Conservation (phyloP, 2,113 vertebrate genomes). For the Bubo scandiacus region DNA sequence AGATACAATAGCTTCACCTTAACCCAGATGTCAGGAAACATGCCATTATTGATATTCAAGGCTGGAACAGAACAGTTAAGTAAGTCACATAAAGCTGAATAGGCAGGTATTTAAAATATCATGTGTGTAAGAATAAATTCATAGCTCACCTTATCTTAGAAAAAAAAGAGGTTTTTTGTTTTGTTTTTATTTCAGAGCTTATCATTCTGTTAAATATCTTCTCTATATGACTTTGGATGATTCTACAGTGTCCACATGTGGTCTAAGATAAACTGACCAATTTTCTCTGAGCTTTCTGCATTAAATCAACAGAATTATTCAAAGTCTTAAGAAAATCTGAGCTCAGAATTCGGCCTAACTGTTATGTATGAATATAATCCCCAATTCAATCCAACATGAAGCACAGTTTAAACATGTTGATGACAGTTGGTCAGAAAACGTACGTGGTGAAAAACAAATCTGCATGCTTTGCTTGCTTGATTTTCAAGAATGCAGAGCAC, state of each 20-base stretch:
- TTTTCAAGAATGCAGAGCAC: not conserved
- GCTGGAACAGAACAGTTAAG: constrained; percentile 29
- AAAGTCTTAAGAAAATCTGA: not conserved
- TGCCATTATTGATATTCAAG: constrained; percentile 51
- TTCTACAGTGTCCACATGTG: not conserved
- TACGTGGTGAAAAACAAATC: not conserved
- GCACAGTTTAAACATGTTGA: not conserved
- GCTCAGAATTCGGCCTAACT: not conserved
- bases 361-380: not conserved
- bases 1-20: constrained; percentile 40
- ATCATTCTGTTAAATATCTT: not conserved
- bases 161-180: not conserved
- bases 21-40: constrained; percentile 49
- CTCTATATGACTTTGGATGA: not conserved
- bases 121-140: not conserved
- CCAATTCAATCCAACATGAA: not conserved
- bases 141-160: not conserved
- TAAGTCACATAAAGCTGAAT: constrained; percentile 37
- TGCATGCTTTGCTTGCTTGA: not conserved
- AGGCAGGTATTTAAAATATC: constrained; percentile 29
- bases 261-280: not conserved
- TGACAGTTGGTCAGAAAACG: not conserved
- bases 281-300: not conserved
- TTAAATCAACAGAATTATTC: not conserved
- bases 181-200: not conserved